Percentiles rank a stretch among this genome's conserved stretches.
These are phyloP conservation scores for Zosterops japonicus DNA, from an alignment of 2,113 vertebrate genomes.

Conservation along the genomic window DNA sequence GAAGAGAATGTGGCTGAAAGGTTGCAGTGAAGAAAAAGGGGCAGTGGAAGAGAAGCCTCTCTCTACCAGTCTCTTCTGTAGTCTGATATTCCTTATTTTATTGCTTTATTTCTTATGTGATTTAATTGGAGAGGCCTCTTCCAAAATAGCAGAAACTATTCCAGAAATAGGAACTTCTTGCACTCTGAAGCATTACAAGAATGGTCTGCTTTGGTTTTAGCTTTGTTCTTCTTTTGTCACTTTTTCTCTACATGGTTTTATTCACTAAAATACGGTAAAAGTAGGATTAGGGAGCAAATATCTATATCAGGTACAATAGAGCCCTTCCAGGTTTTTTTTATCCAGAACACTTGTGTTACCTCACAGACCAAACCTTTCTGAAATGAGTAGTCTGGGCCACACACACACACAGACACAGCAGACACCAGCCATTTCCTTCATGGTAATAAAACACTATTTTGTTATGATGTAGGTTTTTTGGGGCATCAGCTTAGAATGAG, in stretches of 20 bases:
- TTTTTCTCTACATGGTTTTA: neutral
- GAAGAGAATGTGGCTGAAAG: constrained; percentile 42
- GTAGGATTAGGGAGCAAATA: neutral
- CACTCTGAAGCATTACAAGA: neutral
- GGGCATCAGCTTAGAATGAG: neutral
- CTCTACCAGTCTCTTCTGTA: neutral
- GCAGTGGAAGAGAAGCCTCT: neutral
- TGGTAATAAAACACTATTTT: neutral
- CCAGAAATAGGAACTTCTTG: neutral
- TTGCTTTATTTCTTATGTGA: neutral
- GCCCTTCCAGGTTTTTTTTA: neutral
- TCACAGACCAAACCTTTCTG: neutral
- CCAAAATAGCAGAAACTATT: neutral
- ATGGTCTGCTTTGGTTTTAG: neutral
- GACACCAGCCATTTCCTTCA: neutral
- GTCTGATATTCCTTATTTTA: constrained; percentile 1
- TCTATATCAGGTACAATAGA: neutral
- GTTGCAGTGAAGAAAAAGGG: neutral
- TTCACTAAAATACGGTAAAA: neutral
- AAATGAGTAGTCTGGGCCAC: neutral
- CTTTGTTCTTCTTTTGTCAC: neutral
- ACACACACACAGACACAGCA: neutral
- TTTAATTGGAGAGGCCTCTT: neutral
- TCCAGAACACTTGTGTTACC: neutral
- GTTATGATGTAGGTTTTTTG: neutral